These are phyloP conservation scores for Chaetura pelagica DNA, from an alignment of 2,113 vertebrate species.

Conservation along the genomic window DNA sequence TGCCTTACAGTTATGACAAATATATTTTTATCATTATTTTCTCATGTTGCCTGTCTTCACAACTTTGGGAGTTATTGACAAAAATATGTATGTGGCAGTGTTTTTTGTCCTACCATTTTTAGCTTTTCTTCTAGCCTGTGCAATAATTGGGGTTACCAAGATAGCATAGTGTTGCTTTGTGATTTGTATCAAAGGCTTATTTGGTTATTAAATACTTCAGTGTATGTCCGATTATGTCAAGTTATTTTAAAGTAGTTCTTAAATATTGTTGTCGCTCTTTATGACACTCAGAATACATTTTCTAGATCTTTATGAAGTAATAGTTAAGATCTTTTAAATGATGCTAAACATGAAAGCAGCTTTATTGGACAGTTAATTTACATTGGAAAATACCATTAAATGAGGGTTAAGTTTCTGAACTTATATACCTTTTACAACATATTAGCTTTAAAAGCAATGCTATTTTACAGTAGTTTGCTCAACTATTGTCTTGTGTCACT, in stretches of 20 bases:
- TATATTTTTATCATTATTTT: constrained; percentile 26
- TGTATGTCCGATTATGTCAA: constrained; percentile 67
- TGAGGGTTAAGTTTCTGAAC: constrained; percentile 19
- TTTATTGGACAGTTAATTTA: constrained; percentile 39
- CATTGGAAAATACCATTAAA: constrained; percentile 23
- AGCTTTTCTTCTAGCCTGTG: constrained; percentile 19
- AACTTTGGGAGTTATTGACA: constrained; percentile 34
- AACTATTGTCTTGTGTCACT: not conserved
- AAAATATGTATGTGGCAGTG: not conserved
- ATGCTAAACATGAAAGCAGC: constrained; percentile 41
- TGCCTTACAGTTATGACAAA: not conserved
- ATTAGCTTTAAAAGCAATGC: not conserved
- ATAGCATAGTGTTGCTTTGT: constrained; percentile 11
- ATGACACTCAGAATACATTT: constrained; percentile 47
- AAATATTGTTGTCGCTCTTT: constrained; percentile 59
- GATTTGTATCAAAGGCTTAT: constrained; percentile 60
- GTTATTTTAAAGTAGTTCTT: constrained; percentile 70
- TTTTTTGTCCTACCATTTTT: not conserved
- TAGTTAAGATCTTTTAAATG: constrained; percentile 66
- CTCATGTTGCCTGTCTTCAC: constrained; percentile 8
- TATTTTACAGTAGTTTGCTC: not conserved
- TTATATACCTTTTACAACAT: not conserved
- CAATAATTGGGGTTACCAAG: constrained; percentile 33
- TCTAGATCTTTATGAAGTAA: constrained; percentile 55
- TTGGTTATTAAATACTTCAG: constrained; percentile 67